Conservation (phyloP, 2,888 invertebrate genomes). For the Clanis bilineata region DNA sequence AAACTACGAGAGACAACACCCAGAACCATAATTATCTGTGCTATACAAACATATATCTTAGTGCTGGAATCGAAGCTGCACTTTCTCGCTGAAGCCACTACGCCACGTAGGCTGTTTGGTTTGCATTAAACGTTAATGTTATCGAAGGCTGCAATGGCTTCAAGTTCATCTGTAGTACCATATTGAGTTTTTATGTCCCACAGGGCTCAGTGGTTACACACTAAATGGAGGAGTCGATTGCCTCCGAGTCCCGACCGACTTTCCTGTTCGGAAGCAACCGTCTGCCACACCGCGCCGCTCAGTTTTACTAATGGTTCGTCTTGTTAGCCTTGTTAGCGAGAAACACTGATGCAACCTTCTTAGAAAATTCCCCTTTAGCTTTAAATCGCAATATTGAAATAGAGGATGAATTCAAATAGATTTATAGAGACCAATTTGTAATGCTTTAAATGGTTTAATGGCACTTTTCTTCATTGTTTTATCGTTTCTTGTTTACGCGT, state of each 20-base stretch:
- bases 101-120: too few species aligned
- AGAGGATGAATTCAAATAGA: background rate
- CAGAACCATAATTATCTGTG: too few species aligned
- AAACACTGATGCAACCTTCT: background rate
- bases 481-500: too few species aligned
- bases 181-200: slow-evolving; percentile 64
- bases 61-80: too few species aligned
- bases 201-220: slow-evolving; percentile 49
- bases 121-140: background rate
- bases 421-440: slow-evolving; percentile 17
- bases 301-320: slow-evolving; percentile 38
- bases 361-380: slow-evolving; percentile 21
- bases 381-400: slow-evolving; percentile 9
- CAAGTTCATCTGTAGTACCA: slow-evolving; percentile 27
- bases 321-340: slow-evolving; percentile 20
- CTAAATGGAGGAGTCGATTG: slow-evolving; percentile 63
- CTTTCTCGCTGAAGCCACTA: too few species aligned
- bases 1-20: too few species aligned
- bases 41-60: too few species aligned
- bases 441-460: background rate
- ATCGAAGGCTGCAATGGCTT: background rate
- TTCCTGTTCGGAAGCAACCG: slow-evolving; percentile 32
- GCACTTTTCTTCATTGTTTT: background rate
- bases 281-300: slow-evolving; percentile 20
- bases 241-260: slow-evolving; percentile 31